A percentile compares a stretch with the other conserved stretches of the same genome.
These are phyloP conservation scores for Rhamphomyia laevipes DNA, from an alignment of 2,888 invertebrate genomes.

Conservation along the genomic window DNA sequence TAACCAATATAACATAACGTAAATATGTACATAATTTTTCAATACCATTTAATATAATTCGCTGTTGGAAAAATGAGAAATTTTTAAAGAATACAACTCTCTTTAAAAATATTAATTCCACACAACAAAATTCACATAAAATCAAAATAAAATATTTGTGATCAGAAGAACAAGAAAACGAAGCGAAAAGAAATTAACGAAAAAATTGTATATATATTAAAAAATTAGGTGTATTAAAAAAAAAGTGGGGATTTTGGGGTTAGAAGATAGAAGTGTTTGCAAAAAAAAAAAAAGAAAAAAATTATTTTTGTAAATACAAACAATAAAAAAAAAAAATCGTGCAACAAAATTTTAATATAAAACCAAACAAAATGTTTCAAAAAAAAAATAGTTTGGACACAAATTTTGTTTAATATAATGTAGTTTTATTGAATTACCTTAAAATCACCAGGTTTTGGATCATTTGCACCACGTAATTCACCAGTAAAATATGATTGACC, in stretches of 20 bases:
- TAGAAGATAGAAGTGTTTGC: no score
- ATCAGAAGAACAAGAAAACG: no score
- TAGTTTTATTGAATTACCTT: conserved; percentile 49
- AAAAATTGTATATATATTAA: no score
- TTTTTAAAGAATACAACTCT: no score
- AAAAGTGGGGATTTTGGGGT: no score
- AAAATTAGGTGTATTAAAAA: no score
- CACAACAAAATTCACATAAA: no score
- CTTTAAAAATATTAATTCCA: no score
- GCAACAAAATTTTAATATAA: background rate
- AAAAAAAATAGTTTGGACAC: no score
- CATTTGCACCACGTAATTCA: conserved; percentile 64
- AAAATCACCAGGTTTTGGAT: conserved; percentile 63
- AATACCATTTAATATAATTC: conserved; percentile 68
- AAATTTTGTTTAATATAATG: background rate
- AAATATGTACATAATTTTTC: conserved; percentile 62
- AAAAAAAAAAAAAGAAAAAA: background rate
- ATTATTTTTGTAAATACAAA: background rate
- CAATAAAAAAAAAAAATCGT: background rate
- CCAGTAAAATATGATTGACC: conserved; percentile 90
- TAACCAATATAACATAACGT: conserved; percentile 57
- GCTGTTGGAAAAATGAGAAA: conserved; percentile 35
- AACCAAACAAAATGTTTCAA: no score
- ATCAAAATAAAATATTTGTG: no score
- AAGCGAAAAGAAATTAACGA: no score